Percentiles rank a stretch among this genome's conserved stretches.
These are phyloP conservation scores for Protosalanx chinensis DNA, from an alignment of 2,797 vertebrate species.

Conservation along the genomic window DNA sequence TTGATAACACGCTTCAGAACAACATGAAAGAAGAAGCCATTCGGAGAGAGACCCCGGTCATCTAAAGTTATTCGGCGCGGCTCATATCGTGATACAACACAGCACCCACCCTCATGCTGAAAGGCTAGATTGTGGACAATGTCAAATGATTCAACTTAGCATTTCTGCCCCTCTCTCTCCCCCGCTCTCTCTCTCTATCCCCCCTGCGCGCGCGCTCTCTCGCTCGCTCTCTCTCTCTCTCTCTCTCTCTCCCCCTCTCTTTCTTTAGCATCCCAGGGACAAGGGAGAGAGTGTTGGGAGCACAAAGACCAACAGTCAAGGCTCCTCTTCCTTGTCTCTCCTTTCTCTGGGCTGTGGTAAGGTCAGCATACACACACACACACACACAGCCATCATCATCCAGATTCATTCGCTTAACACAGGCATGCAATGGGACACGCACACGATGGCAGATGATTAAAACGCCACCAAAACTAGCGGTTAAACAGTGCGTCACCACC, in stretches of 20 bases:
- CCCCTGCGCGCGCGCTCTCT: not conserved
- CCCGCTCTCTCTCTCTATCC: not conserved
- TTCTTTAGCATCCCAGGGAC: slow-evolving; percentile 36
- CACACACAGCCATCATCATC: not conserved
- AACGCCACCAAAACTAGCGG: not conserved
- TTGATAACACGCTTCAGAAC: too few species aligned
- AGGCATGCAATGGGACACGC: not conserved
- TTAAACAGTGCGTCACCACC: too few species aligned
- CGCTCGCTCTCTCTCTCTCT: not conserved
- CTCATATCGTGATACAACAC: not conserved
- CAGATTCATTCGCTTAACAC: not conserved
- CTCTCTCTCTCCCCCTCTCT: not conserved
- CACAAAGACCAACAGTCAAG: slow-evolving; percentile 55
- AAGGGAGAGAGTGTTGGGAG: slow-evolving; percentile 51
- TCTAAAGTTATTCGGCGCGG: not conserved
- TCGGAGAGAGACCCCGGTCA: not conserved
- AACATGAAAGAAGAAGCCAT: not conserved
- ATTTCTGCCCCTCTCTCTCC: slow-evolving; percentile 29
- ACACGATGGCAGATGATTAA: not conserved
- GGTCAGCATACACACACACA: not conserved
- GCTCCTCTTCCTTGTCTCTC: slow-evolving; percentile 3
- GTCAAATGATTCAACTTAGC: slow-evolving; percentile 16
- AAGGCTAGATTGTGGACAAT: slow-evolving; percentile 34
- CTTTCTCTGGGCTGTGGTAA: not conserved
- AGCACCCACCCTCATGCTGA: slow-evolving; percentile 4